These are phyloP conservation scores for Hipparchia semele DNA, from an alignment of 2,888 invertebrate species.

Conservation along the genomic window DNA sequence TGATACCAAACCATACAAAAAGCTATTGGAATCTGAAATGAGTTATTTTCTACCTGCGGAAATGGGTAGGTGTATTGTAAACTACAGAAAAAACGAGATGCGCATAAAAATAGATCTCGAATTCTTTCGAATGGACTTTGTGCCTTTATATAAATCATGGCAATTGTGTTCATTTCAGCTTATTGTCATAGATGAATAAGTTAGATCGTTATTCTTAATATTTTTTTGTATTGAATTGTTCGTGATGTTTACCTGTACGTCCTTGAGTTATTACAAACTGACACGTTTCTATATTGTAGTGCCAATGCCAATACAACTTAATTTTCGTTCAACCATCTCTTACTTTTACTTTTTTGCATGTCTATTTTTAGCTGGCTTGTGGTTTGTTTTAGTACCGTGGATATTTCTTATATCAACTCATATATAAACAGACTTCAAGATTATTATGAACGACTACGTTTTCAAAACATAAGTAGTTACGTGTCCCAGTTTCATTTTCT, in stretches of 20 bases:
- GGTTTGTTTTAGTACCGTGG: not conserved
- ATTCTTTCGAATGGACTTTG: slow-evolving; percentile 34
- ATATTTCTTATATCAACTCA: too few species aligned
- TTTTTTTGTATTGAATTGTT: not conserved
- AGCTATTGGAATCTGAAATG: not conserved
- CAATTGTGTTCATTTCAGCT: slow-evolving; percentile 26
- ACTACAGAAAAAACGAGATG: slow-evolving; percentile 17
- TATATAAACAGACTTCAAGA: too few species aligned
- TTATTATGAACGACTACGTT: not conserved
- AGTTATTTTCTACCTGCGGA: slow-evolving; percentile 1
- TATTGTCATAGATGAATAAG: not conserved
- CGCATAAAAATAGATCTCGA: slow-evolving; percentile 29
- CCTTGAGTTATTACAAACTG: not conserved
- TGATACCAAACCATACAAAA: not conserved
- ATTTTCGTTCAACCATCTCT: not conserved
- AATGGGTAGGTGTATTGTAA: slow-evolving; percentile 20
- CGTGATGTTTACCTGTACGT: not conserved
- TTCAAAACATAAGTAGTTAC: not conserved
- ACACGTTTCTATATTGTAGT: not conserved
- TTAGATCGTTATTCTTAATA: not conserved
- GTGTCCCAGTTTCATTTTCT: not conserved
- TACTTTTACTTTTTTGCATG: not conserved
- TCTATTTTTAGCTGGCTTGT: not conserved
- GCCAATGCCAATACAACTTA: not conserved
- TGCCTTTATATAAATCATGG: slow-evolving; percentile 16